phyloP scores from a whole-genome alignment of 2,113 vertebrate genomes.

The Eulemur macaco region DNA sequence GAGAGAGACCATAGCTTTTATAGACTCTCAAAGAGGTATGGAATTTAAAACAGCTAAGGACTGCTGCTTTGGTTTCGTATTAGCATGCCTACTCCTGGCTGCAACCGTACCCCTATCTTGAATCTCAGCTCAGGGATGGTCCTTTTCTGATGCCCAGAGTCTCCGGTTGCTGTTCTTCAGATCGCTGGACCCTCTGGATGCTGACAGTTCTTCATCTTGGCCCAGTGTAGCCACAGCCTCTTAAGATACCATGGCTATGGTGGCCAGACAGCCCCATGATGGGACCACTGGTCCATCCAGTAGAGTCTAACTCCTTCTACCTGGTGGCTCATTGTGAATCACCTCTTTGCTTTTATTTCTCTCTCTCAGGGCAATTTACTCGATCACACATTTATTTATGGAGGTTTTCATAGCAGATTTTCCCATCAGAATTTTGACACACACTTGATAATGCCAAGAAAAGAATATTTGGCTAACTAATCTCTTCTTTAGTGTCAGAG shows the following conservation, averaged over 20 bases:
- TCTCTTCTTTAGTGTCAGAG: slow-evolving; percentile 23
- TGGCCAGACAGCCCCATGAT: neutral
- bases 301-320: neutral
- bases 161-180: neutral
- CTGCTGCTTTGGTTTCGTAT: neutral
- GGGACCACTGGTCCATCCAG: neutral
- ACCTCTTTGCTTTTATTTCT: neutral
- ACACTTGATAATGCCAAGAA: neutral
- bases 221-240: neutral
- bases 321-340: neutral
- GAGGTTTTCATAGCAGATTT: no score
- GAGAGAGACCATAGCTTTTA: neutral
- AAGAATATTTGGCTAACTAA: neutral
- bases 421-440: neutral
- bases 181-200: neutral
- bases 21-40: neutral
- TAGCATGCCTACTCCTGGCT: neutral
- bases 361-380: neutral
- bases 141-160: neutral
- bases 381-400: neutral
- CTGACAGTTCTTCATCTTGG: neutral
- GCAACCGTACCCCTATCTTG: neutral
- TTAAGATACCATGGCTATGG: neutral
- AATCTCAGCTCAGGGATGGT: neutral
- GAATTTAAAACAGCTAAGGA: neutral